Base-by-base conservation (phyloP, 2,888 invertebrate genomes). In the Melangyna quadrimaculata region DNA sequence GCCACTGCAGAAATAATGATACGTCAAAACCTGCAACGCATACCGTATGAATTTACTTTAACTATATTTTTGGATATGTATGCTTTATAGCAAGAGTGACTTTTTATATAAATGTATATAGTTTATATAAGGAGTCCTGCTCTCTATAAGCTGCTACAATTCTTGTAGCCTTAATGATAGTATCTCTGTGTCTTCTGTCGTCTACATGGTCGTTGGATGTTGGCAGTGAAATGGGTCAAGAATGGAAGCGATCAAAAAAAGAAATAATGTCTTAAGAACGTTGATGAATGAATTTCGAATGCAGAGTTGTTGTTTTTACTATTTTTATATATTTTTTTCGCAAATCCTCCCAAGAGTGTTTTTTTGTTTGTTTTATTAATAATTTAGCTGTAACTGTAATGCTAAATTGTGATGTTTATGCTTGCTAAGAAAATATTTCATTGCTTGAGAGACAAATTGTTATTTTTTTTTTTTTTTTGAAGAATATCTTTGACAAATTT, bases 151-250 rank as follows among this genome's bases (percentile, higher is more conserved):
- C 48, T 48, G 29, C 51, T 57, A 57, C 32, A 51, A 61, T 71
- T 45, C 29, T 71, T 83, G 61, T 59, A 71, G 59, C 71, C 65
- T 65, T 81, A 84, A 75, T 84, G 75, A 84, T 75, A 65, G 67
- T 53, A 71, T 84, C 57, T 84, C 57, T 77, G 40, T 63, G 29
- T 77, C 40, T 45, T 55, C 48, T 65, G 81, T 67, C 48, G 40
- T 24, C 12, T 69, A 51, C 55, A 65, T 17, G 37, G 24, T 37
- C 19, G 59, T 43, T 17, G 37, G 24, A 29, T n/a, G 59, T 43
- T 71, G 70, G 72, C 69, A 57, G 57, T 70, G 71, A 84, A 84
- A 80, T 80, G 72, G 84, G 84, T 84, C 84, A 84, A 84, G 84
- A 84, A 65, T 84, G 53, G 51, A 27, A 48, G 43, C 10, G 59